phyloP scores from a whole-genome alignment of 2,888 invertebrate species.

The Lamproptera curius region DNA sequence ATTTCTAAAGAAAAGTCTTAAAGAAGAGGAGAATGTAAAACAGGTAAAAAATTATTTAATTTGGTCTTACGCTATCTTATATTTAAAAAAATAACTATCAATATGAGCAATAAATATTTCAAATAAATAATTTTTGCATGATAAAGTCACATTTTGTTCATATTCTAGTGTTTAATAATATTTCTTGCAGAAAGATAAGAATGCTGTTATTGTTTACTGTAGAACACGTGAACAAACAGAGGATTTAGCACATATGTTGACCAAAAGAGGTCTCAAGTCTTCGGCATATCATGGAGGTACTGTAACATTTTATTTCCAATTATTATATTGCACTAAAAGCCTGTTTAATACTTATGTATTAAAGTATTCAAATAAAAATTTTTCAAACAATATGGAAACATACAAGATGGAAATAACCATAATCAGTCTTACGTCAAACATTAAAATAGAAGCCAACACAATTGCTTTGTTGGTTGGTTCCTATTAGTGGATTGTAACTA shows the following conservation, averaged over 20 bases:
- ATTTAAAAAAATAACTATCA: too few species aligned
- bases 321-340: too few species aligned
- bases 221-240: constrained; percentile 95
- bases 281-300: constrained; percentile 93
- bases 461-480: too few species aligned
- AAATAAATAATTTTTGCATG: too few species aligned
- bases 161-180: constrained; percentile 5
- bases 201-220: constrained; percentile 96
- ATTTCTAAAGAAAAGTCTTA: constrained; percentile 84
- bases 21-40: constrained; percentile 73
- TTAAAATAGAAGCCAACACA: too few species aligned
- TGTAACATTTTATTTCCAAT: not conserved
- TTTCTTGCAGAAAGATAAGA: constrained; percentile 67
- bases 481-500: too few species aligned
- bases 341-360: too few species aligned
- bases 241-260: constrained; percentile 87
- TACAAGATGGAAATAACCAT: too few species aligned
- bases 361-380: too few species aligned
- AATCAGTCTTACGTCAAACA: too few species aligned
- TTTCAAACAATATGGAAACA: too few species aligned
- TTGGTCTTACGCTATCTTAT: constrained; percentile 4
- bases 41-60: constrained; percentile 49
- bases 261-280: constrained; percentile 84
- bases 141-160: not conserved
- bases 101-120: too few species aligned